Evolutionary conservation across 2,797 vertebrate species (phyloP), one percentile per base, ranked within the genome.

Genomic region (Sebastes vulpes): DNA sequence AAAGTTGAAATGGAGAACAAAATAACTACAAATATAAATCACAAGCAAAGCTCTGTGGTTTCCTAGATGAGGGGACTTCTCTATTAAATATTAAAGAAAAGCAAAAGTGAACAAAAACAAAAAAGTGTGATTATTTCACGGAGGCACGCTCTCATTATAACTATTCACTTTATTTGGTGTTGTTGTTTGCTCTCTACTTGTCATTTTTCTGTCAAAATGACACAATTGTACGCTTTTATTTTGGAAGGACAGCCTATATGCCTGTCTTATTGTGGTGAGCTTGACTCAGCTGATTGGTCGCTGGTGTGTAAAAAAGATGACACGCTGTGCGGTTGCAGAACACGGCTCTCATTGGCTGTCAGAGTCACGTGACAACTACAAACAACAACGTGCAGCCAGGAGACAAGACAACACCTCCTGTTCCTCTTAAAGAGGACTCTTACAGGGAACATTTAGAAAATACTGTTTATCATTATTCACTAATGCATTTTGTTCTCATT

Each of bases 351-450:
- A 94, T 95, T 95, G 94, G 95, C 56, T 77, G 53, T 4, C 6
- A 35, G 52, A 23, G 18, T 89, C 94, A 96, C 89, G 90, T 95
- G 95, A 94, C 79, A 31, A 72, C 32, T 77, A 92, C 78, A 93
- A 72, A 67, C 86, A 86, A 94, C 84, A 90, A 79, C 63, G 76
- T 86, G 74, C 4, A 6, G 25, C 20, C 6, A n/a, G 20, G 38
- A 16, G 38, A 18, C 38, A 8, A 25, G 20, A 4, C 21, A 53
- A 18, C 10, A 9, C 2, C 29, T 31, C 2, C 29, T 42, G 23
- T 14, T 20, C 23, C 28, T 18, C n/a, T 9, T 5, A 3, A 23
- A 31, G 20, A 38, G 46, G 46, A 48, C 18, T 48, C 0, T 48
- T 48, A n/a, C 5, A 4, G 35, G 9, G 26, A 38, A 16, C 23